These are phyloP conservation scores for Andrena cerasifolii DNA, from an alignment of 1,140 invertebrate genomes.

Conservation along the genomic window DNA sequence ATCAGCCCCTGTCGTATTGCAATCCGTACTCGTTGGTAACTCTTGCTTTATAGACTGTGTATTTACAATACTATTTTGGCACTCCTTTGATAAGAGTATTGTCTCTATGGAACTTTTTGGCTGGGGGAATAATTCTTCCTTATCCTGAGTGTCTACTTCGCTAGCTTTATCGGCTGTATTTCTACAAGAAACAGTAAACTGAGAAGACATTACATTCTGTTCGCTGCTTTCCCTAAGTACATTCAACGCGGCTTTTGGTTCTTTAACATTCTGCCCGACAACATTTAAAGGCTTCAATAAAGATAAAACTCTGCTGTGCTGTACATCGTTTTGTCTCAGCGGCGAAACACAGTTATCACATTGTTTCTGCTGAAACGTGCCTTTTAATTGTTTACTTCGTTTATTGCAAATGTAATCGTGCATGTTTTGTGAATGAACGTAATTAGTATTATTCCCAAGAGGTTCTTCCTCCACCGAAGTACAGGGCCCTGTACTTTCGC, in stretches of 20 bases:
- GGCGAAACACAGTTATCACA: conserved; percentile 31
- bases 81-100: conserved; percentile 43
- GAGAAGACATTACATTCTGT: conserved; percentile 22
- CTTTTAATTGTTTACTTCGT: conserved; percentile 43
- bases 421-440: conserved; percentile 28
- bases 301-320: conserved; percentile 23
- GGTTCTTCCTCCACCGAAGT: conserved; percentile 21
- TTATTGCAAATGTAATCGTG: conserved; percentile 22
- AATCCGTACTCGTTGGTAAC: conserved; percentile 43
- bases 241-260: conserved; percentile 28
- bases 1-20: conserved; percentile 1
- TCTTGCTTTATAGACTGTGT: conserved; percentile 52
- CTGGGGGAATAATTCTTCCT: conserved; percentile 35
- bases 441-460: conserved; percentile 31
- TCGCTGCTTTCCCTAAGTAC: conserved; percentile 26
- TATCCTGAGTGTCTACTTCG: conserved; percentile 32
- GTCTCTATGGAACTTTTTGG: conserved; percentile 44
- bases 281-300: conserved; percentile 37
- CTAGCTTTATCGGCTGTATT: conserved; percentile 10
- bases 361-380: conserved; percentile 21
- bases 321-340: conserved; percentile 36
- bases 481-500: conserved; percentile 41
- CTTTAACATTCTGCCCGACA: conserved; percentile 35
- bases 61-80: conserved; percentile 50
- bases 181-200: conserved; percentile 18